Percentiles rank a stretch among this genome's conserved stretches.
These are phyloP conservation scores for Colletes collaris DNA, from an alignment of 2,888 invertebrate species.

Conservation along the genomic window DNA sequence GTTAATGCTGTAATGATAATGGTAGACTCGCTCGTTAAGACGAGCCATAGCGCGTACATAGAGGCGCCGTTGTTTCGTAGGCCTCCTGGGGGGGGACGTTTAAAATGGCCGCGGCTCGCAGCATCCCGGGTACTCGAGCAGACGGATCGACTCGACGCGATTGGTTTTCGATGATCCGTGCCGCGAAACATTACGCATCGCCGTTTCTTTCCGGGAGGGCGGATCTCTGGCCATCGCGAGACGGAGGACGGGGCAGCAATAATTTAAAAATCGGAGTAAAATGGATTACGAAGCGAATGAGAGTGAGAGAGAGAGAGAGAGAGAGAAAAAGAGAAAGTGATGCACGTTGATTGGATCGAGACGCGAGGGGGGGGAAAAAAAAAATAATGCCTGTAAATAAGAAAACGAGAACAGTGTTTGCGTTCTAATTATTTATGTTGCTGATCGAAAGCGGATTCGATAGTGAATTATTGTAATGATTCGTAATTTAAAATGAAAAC, in stretches of 20 bases:
- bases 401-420: conserved; percentile 68
- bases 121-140: conserved; percentile 22
- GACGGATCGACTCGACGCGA: conserved; percentile 8
- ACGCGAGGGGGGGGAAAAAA: conserved; percentile 27
- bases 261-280: conserved; percentile 9
- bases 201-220: conserved; percentile 35
- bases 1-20: conserved; percentile 48
- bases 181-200: conserved; percentile 62
- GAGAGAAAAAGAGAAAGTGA: conserved; percentile 12
- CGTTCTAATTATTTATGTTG: conserved; percentile 80
- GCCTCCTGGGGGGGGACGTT: conserved; percentile 1
- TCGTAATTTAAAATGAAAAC: conserved; percentile 71
- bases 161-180: conserved; percentile 43
- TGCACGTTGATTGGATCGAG: conserved; percentile 21
- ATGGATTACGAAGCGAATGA: conserved; percentile 8
- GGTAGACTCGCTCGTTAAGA: conserved; percentile 5
- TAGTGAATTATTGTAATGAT: conserved; percentile 76
- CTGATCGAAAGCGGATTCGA: conserved; percentile 72
- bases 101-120: conserved; percentile 25
- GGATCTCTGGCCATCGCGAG: conserved; percentile 20
- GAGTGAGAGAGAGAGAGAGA: conserved; percentile 8
- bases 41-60: background rate
- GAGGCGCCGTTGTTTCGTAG: conserved; percentile 12
- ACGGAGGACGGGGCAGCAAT: conserved; percentile 51
- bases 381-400: conserved; percentile 76